Base-by-base conservation (phyloP, 2,888 invertebrate genomes). In the Oxytorus armatus region DNA sequence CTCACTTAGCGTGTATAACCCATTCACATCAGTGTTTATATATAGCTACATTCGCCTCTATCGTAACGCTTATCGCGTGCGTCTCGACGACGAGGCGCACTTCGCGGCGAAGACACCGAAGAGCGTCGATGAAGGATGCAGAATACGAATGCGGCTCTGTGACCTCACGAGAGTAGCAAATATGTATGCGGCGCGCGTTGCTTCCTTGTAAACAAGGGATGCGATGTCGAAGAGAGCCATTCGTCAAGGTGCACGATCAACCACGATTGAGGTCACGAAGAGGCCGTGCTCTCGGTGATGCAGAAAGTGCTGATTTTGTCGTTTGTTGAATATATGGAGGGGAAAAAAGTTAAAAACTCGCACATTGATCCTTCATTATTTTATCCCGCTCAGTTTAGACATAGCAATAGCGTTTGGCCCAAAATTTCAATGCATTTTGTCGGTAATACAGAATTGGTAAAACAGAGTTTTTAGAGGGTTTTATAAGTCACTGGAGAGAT, bases 171-270 rank as follows among this genome's bases (percentile, higher is more conserved):
- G 42, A 33, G 21, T 25, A 3, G 39, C 39, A 21, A 16, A 85
- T 88, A 88, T 88, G 84, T 88, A 90, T 90, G 88, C 90, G 83
- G 82, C 80, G 84, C 87, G 87, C 85, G 86, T 83, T 83, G 85
- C 86, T 88, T 89, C 88, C 89, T 90, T 89, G 89, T 90, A 89
- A 90, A 89, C 88, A 88, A 87, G 86, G 87, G 87, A 82, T 88
- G 85, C 81, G 86, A 85, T 63, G 42, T 21, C 47, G 39, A 47
- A 39, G 51, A 84, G 85, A 83, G 74, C 80, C 82, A 77, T 10
- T 14, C 47, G 74, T 44, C 75, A 18, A 66, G 59, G 57, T 68
- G 61, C 66, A 53, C 36, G 77, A 33, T 61, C 63, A 79, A 68
- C 79, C 77, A 83, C 79, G 81, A 85, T 86, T 84, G 85, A 85